These are phyloP conservation scores for Stichopus horrens DNA, from an alignment of 53 echinoderm and acorn worm species.

Conservation along the genomic window DNA sequence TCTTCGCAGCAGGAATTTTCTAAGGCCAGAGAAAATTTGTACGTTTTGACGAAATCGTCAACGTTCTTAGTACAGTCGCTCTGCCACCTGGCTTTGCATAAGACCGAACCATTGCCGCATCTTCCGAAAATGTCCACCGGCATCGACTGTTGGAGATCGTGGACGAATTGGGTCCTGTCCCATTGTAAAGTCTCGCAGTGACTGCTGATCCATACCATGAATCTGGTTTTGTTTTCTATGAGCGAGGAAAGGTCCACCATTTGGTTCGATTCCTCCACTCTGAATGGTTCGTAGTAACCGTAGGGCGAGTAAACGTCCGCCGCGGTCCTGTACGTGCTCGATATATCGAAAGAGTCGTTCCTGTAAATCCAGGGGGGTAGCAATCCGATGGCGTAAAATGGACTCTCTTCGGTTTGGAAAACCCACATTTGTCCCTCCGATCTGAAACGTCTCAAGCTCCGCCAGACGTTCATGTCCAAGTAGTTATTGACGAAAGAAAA, in stretches of 20 bases:
- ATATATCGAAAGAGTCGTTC: conserved; percentile 29
- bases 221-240: background rate
- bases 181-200: conserved; percentile 37
- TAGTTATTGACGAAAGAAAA: conserved; percentile 8
- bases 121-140: conserved; percentile 20
- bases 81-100: conserved; percentile 7
- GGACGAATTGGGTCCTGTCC: conserved; percentile 19
- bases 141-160: conserved; percentile 17
- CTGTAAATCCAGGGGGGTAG: conserved; percentile 34
- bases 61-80: background rate
- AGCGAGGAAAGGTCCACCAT: background rate
- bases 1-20: conserved; percentile 38
- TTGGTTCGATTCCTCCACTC: background rate
- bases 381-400: conserved; percentile 10
- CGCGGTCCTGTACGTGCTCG: background rate
- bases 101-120: background rate
- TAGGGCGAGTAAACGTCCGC: conserved; percentile 28
- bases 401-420: conserved; percentile 40
- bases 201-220: conserved; percentile 38
- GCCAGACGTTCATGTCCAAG: conserved; percentile 28
- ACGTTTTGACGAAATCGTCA: conserved; percentile 17
- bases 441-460: background rate
- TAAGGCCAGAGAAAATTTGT: conserved; percentile 22
- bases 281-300: conserved; percentile 22
- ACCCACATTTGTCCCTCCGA: conserved; percentile 27